Percentiles rank a stretch among this genome's conserved stretches.
Evolutionary conservation across 2,113 vertebrate species (phyloP).

Genomic region (Sitta europaea): DNA sequence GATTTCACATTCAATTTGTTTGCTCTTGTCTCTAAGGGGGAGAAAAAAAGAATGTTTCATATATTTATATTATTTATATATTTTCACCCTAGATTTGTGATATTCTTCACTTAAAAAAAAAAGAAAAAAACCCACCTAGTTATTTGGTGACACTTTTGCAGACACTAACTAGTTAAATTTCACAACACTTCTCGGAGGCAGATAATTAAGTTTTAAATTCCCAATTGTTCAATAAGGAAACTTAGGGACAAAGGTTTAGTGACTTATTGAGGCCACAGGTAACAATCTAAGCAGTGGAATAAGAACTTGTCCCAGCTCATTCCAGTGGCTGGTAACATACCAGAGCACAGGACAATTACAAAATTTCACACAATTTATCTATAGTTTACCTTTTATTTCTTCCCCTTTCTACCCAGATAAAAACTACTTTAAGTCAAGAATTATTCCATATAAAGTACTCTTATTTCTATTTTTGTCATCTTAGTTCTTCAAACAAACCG

Average conservation of each 20-base stretch:
- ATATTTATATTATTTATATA: background rate
- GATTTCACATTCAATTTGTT: conserved; percentile 12
- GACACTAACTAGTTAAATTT: conserved; percentile 9
- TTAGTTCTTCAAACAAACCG: background rate
- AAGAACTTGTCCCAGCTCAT: background rate
- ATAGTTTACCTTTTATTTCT: background rate
- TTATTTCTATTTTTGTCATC: background rate
- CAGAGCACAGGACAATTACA: background rate
- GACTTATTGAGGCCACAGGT: conserved; percentile 30
- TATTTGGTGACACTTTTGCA: background rate
- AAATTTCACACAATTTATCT: background rate
- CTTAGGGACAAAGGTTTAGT: conserved; percentile 37
- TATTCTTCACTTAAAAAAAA: background rate
- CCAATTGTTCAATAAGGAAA: conserved; percentile 26
- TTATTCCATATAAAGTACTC: background rate
- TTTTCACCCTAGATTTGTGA: background rate
- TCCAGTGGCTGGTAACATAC: background rate
- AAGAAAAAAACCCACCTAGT: background rate
- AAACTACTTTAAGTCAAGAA: background rate
- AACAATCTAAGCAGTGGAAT: background rate
- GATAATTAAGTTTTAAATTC: conserved; percentile 50
- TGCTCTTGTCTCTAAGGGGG: background rate
- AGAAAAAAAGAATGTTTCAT: rapidly evolving
- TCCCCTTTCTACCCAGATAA: background rate
- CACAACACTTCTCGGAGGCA: background rate